phyloP scores from a whole-genome alignment of 2,888 invertebrate genomes.

The Drosophila leonis region DNA sequence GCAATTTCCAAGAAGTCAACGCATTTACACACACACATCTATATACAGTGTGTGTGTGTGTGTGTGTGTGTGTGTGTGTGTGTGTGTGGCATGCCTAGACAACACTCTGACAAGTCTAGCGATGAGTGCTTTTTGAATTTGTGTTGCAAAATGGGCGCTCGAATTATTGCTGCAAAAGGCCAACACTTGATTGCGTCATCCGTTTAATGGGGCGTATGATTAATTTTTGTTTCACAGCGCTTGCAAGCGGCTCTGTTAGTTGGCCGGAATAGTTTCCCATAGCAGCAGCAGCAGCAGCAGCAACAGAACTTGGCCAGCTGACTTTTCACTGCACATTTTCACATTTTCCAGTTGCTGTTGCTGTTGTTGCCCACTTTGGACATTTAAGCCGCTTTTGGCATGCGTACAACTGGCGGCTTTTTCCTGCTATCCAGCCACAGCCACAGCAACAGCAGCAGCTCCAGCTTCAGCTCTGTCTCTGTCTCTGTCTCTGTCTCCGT shows the following conservation, averaged over 20 bases:
- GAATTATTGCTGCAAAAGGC: conserved; percentile 56
- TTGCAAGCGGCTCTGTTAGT: conserved; percentile 2
- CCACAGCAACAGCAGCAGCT: conserved; percentile 9
- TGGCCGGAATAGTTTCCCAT: conserved; percentile 57
- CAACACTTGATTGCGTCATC: conserved; percentile 62
- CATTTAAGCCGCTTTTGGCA: conserved; percentile 82
- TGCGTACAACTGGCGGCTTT: conserved; percentile 76
- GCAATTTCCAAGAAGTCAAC: conserved; percentile 62
- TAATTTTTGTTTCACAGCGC: conserved; percentile 59
- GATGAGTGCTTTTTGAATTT: conserved; percentile 65
- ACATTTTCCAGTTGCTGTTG: conserved; percentile 69
- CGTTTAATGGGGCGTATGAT: conserved; percentile 80
- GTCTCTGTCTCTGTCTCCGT: conserved; percentile 32
- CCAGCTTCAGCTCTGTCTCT: conserved; percentile 11
- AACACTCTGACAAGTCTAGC: conserved; percentile 47
- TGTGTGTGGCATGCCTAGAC: conserved; percentile 34
- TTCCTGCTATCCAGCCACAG: conserved; percentile 52
- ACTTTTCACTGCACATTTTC: conserved; percentile 82
- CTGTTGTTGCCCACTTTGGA: conserved; percentile 80
- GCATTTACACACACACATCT: conserved; percentile 19
- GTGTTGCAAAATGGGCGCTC: conserved; percentile 52
- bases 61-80: conserved; percentile 1
- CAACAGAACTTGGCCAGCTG: conserved; percentile 65
- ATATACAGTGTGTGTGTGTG: conserved; percentile 5
- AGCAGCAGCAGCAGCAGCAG: conserved; percentile 15